Conservation (phyloP, 2,113 vertebrate species). For the Albula glossodonta region DNA sequence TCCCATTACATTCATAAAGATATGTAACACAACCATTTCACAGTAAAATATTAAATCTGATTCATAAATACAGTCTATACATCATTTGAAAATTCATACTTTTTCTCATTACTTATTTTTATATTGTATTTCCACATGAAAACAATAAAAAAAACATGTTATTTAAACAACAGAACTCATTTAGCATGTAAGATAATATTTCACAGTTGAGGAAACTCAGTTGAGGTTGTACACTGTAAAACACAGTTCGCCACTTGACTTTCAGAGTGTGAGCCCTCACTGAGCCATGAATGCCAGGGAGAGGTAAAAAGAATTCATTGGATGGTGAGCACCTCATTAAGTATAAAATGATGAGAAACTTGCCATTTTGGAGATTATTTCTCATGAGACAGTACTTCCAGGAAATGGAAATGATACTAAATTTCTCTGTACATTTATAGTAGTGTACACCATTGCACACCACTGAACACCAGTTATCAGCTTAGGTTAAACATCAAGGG, state of each 20-base stretch:
- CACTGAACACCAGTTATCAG: background rate
- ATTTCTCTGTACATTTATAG: background rate
- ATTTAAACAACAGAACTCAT: no score
- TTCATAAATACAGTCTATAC: background rate
- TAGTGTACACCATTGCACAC: background rate
- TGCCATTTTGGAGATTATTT: background rate
- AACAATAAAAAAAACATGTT: background rate
- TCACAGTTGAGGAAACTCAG: no score
- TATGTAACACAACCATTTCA: background rate
- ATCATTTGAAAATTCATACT: background rate
- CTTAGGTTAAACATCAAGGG: background rate
- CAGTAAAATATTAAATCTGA: background rate
- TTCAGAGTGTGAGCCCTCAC: background rate
- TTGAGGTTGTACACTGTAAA: no score
- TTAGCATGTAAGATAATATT: no score
- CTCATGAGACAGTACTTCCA: background rate
- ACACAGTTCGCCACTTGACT: background rate
- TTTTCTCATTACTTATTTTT: background rate
- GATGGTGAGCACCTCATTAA: background rate
- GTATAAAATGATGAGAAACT: background rate
- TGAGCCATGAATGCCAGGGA: background rate
- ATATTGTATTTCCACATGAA: background rate
- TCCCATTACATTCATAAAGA: no score
- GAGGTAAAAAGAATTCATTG: background rate
- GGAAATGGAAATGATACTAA: background rate